Conservation (phyloP, 2,113 vertebrate genomes). For the Phocoena sinus region DNA sequence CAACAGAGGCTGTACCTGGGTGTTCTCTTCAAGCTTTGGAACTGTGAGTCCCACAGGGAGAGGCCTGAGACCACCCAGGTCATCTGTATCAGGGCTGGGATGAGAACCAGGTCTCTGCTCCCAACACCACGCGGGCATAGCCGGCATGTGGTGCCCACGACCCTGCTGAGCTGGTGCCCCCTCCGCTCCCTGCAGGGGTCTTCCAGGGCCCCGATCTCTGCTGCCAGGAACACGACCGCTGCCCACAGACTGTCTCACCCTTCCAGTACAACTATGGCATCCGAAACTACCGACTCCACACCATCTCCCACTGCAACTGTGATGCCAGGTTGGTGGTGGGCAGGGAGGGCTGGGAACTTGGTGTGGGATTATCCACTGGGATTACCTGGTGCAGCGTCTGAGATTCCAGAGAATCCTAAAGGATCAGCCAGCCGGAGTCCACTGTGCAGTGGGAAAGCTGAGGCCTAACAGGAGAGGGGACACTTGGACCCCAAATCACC, state of each 20-base stretch:
- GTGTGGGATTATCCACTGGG: background rate
- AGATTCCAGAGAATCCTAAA: background rate
- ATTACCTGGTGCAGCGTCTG: background rate
- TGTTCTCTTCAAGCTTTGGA: background rate
- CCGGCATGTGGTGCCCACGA: background rate
- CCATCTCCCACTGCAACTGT: constrained; percentile 92
- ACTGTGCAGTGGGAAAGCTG: background rate
- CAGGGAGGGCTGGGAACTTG: background rate
- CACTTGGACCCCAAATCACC: background rate
- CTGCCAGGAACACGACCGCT: constrained; percentile 91
- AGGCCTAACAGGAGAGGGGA: background rate
- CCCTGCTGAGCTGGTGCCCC: background rate
- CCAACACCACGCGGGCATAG: background rate
- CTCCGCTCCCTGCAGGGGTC: constrained; percentile 78
- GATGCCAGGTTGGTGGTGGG: constrained; percentile 82
- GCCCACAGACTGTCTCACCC: constrained; percentile 83
- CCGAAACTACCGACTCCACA: constrained; percentile 89
- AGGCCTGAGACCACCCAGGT: background rate
- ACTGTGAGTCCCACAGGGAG: background rate
- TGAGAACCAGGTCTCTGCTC: background rate
- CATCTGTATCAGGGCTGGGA: background rate
- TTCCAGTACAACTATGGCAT: constrained; percentile 86
- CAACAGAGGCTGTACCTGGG: background rate
- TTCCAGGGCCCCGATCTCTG: constrained; percentile 88
- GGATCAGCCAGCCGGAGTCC: background rate